Conservation (phyloP, 2,888 invertebrate genomes). For the Empis livida region DNA sequence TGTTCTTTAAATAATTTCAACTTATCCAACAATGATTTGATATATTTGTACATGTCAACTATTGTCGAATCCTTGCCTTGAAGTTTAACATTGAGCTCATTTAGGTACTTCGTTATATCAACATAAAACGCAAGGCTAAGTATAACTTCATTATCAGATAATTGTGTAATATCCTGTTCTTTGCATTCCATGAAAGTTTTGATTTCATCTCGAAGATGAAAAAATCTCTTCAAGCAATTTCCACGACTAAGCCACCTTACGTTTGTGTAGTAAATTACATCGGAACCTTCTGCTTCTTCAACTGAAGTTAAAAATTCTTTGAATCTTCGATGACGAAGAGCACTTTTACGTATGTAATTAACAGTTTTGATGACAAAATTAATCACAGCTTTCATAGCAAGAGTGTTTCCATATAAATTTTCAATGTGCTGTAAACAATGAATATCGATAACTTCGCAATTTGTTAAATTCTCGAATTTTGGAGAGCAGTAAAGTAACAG, state of each 20-base stretch:
- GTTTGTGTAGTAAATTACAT: conserved; percentile 2
- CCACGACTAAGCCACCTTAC: conserved; percentile 1
- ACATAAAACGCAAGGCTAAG: not conserved
- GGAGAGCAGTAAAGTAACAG: no score
- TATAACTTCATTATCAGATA: not conserved
- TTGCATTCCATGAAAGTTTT: conserved; percentile 1
- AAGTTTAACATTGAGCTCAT: conserved; percentile 2
- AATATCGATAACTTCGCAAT: no score
- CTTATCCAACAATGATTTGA: not conserved
- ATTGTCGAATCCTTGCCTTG: not conserved
- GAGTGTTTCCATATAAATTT: not conserved
- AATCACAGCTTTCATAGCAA: not conserved
- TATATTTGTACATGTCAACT: not conserved
- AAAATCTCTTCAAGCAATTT: not conserved
- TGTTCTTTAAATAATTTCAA: not conserved
- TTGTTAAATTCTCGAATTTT: no score
- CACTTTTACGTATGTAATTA: not conserved
- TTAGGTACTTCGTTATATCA: conserved; percentile 1
- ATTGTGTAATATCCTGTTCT: not conserved
- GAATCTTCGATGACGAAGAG: not conserved
- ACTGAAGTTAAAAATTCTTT: not conserved
- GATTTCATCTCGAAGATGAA: conserved; percentile 1
- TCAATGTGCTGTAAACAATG: not conserved
- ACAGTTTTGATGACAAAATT: not conserved
- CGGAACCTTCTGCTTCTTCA: conserved; percentile 1